A percentile compares a stretch with the other conserved stretches of the same genome.
These are phyloP conservation scores for Drosophila nigromelanica DNA, from an alignment of 1,140 invertebrate species.

Conservation along the genomic window DNA sequence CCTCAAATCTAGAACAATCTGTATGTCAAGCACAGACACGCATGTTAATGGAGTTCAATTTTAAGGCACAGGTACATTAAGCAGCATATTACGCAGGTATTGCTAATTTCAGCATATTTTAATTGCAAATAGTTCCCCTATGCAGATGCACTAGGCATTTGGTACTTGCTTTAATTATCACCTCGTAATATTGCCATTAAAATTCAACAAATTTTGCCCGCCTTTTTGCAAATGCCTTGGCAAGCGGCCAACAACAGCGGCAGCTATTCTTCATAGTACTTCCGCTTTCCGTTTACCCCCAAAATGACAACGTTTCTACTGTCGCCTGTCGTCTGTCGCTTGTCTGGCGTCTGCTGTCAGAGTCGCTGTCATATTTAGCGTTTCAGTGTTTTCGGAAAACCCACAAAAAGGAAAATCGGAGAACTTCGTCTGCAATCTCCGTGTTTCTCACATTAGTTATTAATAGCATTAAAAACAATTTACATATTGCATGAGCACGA, in stretches of 20 bases:
- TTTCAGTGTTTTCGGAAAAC: constrained; percentile 17
- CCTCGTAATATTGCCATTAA: constrained; percentile 25
- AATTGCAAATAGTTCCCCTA: not conserved
- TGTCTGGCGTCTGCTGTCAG: constrained; percentile 32
- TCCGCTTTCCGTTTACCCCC: constrained; percentile 10
- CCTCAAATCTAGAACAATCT: too few relatives aligned
- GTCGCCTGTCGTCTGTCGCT: constrained; percentile 56
- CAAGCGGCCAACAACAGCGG: constrained; percentile 4
- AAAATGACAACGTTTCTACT: constrained; percentile 49
- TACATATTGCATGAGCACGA: constrained; percentile 64
- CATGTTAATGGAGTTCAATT: not conserved
- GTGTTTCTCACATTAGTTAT: constrained; percentile 69
- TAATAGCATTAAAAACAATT: constrained; percentile 74
- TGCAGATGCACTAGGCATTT: not conserved
- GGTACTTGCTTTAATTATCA: constrained; percentile 14
- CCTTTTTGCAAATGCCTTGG: constrained; percentile 20
- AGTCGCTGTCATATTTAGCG: constrained; percentile 26
- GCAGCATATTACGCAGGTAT: not conserved
- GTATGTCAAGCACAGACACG: constrained; percentile 4
- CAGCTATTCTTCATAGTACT: constrained; percentile 23
- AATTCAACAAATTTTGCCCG: constrained; percentile 17
- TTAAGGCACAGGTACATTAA: constrained; percentile 5
- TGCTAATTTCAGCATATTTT: not conserved
- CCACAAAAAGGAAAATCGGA: constrained; percentile 3
- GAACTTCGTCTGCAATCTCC: constrained; percentile 51